Percentiles rank a stretch among this genome's conserved stretches.
These are phyloP conservation scores for Trachymyrmex septentrionalis DNA, from an alignment of 1,140 invertebrate species.

Conservation along the genomic window DNA sequence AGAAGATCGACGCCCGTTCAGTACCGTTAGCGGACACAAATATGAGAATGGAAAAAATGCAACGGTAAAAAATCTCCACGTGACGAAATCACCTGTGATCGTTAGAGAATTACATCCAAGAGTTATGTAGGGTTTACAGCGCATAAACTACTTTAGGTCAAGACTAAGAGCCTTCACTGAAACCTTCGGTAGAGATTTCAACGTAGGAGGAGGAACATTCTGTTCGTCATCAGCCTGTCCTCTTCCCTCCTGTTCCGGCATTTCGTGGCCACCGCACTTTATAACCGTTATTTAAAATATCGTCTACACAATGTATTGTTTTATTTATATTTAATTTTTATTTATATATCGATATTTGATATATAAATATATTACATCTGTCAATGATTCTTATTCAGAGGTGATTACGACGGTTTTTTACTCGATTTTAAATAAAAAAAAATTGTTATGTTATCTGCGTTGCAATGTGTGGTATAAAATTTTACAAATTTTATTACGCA, in stretches of 20 bases:
- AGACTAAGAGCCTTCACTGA: neutral
- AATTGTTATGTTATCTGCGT: neutral
- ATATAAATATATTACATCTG: neutral
- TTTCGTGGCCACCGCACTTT: no score
- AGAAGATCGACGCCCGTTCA: slow-evolving; percentile 64
- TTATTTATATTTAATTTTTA: neutral
- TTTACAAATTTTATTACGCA: neutral
- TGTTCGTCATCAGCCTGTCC: neutral
- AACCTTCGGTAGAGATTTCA: slow-evolving; percentile 10
- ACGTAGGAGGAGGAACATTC: neutral
- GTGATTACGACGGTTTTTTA: neutral
- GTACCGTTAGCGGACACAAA: slow-evolving; percentile 79
- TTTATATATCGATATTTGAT: neutral
- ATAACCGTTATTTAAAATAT: neutral
- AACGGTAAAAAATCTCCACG: slow-evolving; percentile 73
- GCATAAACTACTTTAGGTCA: neutral
- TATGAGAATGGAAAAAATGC: slow-evolving; percentile 75
- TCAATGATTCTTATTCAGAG: neutral
- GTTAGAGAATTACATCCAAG: neutral
- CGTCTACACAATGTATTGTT: neutral
- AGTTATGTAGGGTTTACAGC: neutral
- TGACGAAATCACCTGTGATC: slow-evolving; percentile 32
- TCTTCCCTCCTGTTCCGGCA: no score
- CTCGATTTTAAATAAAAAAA: neutral
- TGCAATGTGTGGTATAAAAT: neutral